Evolutionary conservation across 2,113 vertebrate species (phyloP), one percentile per base, ranked within the genome.

Genomic region (Eublepharis macularius): DNA sequence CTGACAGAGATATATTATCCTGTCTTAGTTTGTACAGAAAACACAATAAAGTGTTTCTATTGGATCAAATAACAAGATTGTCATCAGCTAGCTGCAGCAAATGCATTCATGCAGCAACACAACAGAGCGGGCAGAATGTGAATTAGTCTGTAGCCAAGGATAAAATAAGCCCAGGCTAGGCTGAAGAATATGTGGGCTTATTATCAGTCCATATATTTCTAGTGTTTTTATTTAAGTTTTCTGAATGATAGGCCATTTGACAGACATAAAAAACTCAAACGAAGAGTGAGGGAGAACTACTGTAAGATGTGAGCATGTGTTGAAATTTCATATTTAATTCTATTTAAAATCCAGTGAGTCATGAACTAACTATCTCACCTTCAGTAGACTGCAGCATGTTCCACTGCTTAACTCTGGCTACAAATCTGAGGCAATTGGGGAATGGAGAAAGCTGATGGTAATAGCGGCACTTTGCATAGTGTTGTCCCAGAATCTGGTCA

Each of bases 51-150:
- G 49, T 91, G 87, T 82, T 92, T 92, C 90, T 85, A 65, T 77
- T 88, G 87, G 94, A 87, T 94, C 92, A 93, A 65, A 84, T 60
- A 89, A 89, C 54, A 88, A 87, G 77, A 74, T 66, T 95, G 91
- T 89, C 91, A 92, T 92, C 93, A 92, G 92, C 90, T 88, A 66
- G 80, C 85, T 94, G 92, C 92, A 94, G 91, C 91, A 85, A 92
- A 90, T 72, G 87, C 88, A 26, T 84, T 94, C 93, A 90, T 94
- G 95, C 94, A 93, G 92, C 86, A 95, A 86, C 86, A 80, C 90
- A 81, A 78, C 1, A 45, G 63, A 89, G 85, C 63, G 86, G 82
- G 77, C 79, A 92, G 94, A 95, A 94, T 93, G 90, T 87, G 94
- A 96, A 96, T 94, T 82, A 95, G 92, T 70, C 81, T 82, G 81